phyloP scores from a whole-genome alignment of 2,888 invertebrate genomes.

The Folsomia manolachei region DNA sequence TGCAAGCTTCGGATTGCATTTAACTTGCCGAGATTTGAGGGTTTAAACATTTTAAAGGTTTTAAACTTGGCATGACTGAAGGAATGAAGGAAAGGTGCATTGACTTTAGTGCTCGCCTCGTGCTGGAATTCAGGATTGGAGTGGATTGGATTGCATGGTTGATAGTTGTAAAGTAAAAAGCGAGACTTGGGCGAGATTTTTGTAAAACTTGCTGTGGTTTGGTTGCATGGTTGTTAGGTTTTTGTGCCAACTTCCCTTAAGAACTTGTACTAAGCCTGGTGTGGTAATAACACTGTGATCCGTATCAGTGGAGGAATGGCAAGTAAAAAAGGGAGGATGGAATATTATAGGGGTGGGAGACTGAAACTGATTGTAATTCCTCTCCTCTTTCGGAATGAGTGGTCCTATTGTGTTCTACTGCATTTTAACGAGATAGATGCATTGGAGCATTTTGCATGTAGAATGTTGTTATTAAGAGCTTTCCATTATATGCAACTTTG shows the following conservation, averaged over 20 bases:
- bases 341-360: neutral
- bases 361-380: neutral
- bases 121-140: constrained; percentile 49
- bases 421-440: constrained; percentile 5
- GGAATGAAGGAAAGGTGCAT: constrained; percentile 48
- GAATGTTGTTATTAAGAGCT: neutral
- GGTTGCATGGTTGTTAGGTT: neutral
- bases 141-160: constrained; percentile 8
- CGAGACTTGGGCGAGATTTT: neutral
- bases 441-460: neutral
- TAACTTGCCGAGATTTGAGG: constrained; percentile 3
- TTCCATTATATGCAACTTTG: neutral
- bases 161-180: neutral
- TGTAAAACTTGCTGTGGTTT: neutral
- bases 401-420: constrained; percentile 4
- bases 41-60: constrained; percentile 8
- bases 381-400: neutral
- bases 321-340: neutral
- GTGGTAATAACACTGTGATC: neutral
- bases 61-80: constrained; percentile 4
- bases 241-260: constrained; percentile 10
- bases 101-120: constrained; percentile 49
- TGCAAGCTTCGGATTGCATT: neutral
- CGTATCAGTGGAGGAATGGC: neutral
- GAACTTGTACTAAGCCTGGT: too few relatives aligned